Percentiles rank a stretch among this genome's conserved stretches.
phyloP scores from a whole-genome alignment of 2,888 invertebrate genomes.

The Drosophila incognita region DNA sequence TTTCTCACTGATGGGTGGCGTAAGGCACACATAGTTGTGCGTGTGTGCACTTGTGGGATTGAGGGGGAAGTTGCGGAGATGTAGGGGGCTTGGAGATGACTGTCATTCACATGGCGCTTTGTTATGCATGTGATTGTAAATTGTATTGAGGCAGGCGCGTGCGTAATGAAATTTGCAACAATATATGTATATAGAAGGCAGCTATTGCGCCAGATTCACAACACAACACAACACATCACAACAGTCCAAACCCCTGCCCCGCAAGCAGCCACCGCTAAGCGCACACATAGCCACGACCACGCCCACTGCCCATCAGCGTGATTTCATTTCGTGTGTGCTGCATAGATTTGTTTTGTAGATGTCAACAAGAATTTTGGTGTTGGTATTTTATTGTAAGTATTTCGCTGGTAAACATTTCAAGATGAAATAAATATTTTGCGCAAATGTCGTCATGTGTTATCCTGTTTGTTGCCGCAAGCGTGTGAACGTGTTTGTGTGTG shows the following conservation, averaged over 20 bases:
- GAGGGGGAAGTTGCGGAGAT: neutral
- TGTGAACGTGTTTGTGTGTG: constrained; percentile 20
- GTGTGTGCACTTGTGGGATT: constrained; percentile 1
- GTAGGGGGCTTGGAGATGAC: neutral
- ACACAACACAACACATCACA: neutral
- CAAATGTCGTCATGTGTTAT: constrained; percentile 45
- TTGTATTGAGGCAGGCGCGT: constrained; percentile 72
- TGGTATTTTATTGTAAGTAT: constrained; percentile 72
- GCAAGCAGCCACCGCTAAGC: constrained; percentile 4
- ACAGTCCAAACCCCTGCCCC: neutral
- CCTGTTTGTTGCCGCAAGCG: constrained; percentile 14
- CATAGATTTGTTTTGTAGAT: constrained; percentile 64
- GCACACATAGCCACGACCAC: neutral
- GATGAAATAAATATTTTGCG: constrained; percentile 64
- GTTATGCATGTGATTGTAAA: constrained; percentile 77
- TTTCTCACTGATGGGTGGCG: constrained; percentile 5
- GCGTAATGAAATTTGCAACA: constrained; percentile 76
- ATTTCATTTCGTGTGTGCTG: constrained; percentile 27
- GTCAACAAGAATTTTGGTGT: constrained; percentile 58
- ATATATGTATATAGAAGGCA: constrained; percentile 48
- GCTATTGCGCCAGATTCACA: constrained; percentile 19
- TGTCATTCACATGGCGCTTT: constrained; percentile 70
- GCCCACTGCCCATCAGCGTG: constrained; percentile 3
- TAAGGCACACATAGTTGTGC: constrained; percentile 19
- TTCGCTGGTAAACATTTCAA: constrained; percentile 56